phyloP scores from a whole-genome alignment of 2,113 vertebrate species.

The Neofelis nebulosa region DNA sequence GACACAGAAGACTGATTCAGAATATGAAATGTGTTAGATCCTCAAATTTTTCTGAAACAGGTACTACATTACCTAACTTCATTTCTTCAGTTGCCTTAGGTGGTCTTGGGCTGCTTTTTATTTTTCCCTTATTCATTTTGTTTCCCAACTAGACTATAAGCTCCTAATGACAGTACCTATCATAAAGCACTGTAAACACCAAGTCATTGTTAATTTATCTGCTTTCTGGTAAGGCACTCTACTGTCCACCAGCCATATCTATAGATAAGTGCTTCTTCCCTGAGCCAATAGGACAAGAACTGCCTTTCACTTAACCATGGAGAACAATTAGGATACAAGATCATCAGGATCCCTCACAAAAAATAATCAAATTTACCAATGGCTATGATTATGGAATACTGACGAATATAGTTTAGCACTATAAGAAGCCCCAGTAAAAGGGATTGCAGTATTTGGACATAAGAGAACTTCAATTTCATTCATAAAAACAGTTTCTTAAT shows the following conservation, averaged over 20 bases:
- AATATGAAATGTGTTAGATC: not conserved
- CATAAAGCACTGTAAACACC: not conserved
- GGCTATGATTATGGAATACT: constrained; percentile 34
- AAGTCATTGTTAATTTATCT: not conserved
- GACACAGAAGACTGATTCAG: not conserved
- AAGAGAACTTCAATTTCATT: constrained; percentile 67
- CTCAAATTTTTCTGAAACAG: constrained; percentile 26
- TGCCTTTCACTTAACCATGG: not conserved
- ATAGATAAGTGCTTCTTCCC: not conserved
- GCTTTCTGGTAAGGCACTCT: not conserved
- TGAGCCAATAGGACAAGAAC: not conserved
- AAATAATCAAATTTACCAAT: constrained; percentile 58
- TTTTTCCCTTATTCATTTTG: constrained; percentile 23
- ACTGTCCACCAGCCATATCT: not conserved
- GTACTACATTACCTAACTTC: not conserved
- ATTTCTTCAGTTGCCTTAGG: not conserved
- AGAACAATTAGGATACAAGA: constrained; percentile 64
- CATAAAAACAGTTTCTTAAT: constrained; percentile 69
- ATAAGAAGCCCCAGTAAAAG: constrained; percentile 57
- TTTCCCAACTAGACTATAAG: not conserved
- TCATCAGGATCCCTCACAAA: constrained; percentile 43
- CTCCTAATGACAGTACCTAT: not conserved
- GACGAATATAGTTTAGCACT: constrained; percentile 32
- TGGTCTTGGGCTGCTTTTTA: not conserved
- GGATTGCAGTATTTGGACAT: not conserved